Base-by-base conservation (phyloP, 2,888 invertebrate genomes). In the Nemotelus nigrinus region DNA sequence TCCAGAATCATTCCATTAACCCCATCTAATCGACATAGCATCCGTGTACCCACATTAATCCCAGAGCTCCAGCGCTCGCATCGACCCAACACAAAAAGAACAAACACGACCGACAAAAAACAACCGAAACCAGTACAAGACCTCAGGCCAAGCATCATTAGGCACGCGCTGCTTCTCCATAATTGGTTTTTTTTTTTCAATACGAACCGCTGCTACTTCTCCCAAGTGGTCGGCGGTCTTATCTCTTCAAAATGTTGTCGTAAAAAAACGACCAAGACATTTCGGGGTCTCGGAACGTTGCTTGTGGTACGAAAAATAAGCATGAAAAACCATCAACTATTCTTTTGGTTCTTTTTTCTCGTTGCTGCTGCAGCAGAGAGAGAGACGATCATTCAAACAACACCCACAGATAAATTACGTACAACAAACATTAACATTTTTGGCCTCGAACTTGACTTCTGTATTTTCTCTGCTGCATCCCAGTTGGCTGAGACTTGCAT, bases 361-460 rank as follows among this genome's bases (percentile, higher is more conserved):
- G 4, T 57, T 6, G 3, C 57, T 57, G 57, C 47, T 58, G 2
- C 41, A 68, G 50, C 70, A 25, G 25, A 25, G 25, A 25, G 25
- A 1, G 25, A 25, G 25, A 1, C 25, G 25, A 70, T 70, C 70
- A 39, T 70, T 43, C 53, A 55, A 44, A 55, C 70, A 43, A 70
- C 70, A 70, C 70, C 70, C 70, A 70, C 70, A 70, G 70, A 70
- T 70, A 70, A 70, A 70, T 70, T 70, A 55, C 25, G 25, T 25
- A 25, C 70, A 70, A 70, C 53, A 70, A 70, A 70, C 70, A 70
- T 55, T 70, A 70, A 70, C 53, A 55, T 70, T 55, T 70, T 7
- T 53, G 55, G 55, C 53, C 70, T 70, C 70, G 55, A 70, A 70
- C 70, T 70, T 70, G 70, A 70, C 70, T 70, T 70, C 70, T 70